Conservation (phyloP, 2,797 vertebrate genomes). For the Ibycter americanus region DNA sequence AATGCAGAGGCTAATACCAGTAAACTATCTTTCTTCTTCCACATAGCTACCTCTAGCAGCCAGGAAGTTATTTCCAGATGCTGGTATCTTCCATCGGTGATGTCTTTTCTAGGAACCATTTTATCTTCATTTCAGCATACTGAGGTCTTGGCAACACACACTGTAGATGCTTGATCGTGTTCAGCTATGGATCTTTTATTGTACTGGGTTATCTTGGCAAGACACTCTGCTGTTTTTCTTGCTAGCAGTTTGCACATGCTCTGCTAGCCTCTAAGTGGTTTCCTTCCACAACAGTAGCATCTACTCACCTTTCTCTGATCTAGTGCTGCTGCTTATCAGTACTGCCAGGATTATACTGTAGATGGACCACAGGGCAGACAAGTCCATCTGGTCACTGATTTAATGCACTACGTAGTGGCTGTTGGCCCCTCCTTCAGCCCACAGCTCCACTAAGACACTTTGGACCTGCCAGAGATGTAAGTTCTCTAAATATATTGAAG, state of each 20-base stretch:
- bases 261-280: neutral
- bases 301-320: neutral
- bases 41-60: neutral
- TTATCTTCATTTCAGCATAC: neutral
- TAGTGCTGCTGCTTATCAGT: neutral
- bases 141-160: neutral
- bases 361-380: neutral
- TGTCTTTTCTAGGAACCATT: neutral
- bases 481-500: neutral
- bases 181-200: neutral
- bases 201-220: neutral
- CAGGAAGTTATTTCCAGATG: neutral
- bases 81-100: neutral
- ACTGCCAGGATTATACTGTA: neutral
- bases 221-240: neutral
- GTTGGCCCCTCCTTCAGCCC: neutral
- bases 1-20: neutral
- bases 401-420: neutral
- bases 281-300: neutral
- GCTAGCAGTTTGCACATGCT: neutral
- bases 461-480: neutral
- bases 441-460: neutral
- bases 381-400: neutral
- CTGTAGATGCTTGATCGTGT: fast-evolving
- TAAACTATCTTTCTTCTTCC: neutral